Conservation (phyloP, 2,113 vertebrate genomes). For the Madoqua kirkii region DNA sequence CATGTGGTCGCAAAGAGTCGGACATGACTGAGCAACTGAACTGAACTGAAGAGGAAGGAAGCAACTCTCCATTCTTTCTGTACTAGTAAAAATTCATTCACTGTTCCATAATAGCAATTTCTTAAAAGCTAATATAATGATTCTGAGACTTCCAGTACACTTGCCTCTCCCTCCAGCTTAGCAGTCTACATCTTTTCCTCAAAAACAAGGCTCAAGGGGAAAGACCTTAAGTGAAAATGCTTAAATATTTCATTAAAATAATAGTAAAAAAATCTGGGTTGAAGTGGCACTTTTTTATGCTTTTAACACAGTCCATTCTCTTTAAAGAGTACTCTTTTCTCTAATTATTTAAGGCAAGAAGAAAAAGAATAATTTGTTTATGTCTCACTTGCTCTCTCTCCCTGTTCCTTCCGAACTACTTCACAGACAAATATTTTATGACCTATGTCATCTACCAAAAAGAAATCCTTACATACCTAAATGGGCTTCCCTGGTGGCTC, state of each 20-base stretch:
- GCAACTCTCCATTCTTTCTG: background rate
- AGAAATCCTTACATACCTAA: background rate
- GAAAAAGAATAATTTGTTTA: background rate
- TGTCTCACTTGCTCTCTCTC: background rate
- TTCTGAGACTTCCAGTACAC: background rate
- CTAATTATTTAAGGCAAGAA: background rate
- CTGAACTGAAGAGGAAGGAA: background rate
- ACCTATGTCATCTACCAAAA: background rate
- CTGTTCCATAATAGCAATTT: background rate
- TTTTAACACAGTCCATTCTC: background rate
- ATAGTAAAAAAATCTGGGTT: background rate
- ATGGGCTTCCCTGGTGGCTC: background rate
- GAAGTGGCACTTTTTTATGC: background rate
- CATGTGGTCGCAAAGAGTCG: rapidly evolving
- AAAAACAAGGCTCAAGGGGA: background rate
- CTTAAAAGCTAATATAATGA: background rate
- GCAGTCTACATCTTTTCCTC: background rate
- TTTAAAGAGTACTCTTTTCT: background rate
- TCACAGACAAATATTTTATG: background rate
- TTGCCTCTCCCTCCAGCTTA: background rate
- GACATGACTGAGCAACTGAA: background rate
- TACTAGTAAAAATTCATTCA: background rate
- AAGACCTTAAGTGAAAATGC: background rate
- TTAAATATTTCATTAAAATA: background rate
- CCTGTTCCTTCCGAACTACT: background rate